Percentiles rank a stretch among this genome's conserved stretches.
Evolutionary conservation across 2,113 vertebrate genomes (phyloP).

Genomic region (Melanotaenia duboulayi): DNA sequence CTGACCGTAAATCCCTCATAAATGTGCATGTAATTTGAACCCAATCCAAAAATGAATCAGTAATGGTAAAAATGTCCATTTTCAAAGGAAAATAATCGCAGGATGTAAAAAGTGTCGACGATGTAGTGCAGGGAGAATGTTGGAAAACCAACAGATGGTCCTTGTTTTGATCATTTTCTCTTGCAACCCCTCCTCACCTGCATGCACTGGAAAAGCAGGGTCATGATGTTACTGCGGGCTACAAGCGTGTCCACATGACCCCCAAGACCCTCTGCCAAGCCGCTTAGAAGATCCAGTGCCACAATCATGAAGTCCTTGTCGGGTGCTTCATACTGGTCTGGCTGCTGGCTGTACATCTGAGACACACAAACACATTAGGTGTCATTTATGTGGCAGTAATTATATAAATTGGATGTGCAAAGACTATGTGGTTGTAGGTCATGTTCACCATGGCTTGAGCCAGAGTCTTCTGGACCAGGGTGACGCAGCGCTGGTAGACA

Average conservation of each 20-base stretch:
- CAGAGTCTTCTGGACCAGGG: constrained; percentile 93
- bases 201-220: constrained; percentile 96
- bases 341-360: constrained; percentile 97
- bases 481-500: constrained; percentile 95
- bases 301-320: constrained; percentile 99
- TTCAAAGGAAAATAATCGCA: background rate
- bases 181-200: constrained; percentile 81
- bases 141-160: no score
- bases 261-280: constrained; percentile 92
- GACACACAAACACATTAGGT: background rate
- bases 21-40: background rate
- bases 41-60: background rate
- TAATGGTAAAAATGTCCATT: background rate
- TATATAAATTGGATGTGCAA: background rate
- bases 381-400: background rate
- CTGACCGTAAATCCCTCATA: no score
- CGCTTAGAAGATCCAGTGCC: constrained; percentile 93
- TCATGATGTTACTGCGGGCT: constrained; percentile 96
- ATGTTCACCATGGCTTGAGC: constrained; percentile 93
- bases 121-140: background rate
- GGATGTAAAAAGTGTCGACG: background rate
- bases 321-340: constrained; percentile 94
- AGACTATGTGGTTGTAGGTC: background rate
- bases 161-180: no score
- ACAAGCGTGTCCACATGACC: constrained; percentile 93